These are phyloP conservation scores for Cyprinodon variegatus DNA, from an alignment of 2,113 vertebrate species.

Conservation along the genomic window DNA sequence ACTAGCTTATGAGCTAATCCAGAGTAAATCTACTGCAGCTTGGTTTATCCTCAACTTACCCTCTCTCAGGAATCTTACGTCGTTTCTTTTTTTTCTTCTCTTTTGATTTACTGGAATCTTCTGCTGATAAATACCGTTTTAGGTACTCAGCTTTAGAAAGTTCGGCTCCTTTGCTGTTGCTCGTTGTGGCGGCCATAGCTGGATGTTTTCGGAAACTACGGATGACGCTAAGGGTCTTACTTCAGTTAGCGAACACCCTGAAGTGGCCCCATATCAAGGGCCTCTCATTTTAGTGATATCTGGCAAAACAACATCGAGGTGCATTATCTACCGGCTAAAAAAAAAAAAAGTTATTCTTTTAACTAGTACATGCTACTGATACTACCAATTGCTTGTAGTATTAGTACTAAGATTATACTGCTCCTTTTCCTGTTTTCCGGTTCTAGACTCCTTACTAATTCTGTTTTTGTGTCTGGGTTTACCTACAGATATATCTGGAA, in stretches of 20 bases:
- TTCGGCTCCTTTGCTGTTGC: slow-evolving; percentile 42
- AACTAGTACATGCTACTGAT: no score
- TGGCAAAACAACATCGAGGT: no score
- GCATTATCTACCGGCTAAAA: no score
- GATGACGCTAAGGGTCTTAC: slow-evolving; percentile 35
- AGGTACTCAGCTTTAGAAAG: slow-evolving; percentile 81
- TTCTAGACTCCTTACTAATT: no score
- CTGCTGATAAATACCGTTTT: slow-evolving; percentile 79
- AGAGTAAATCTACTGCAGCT: not conserved
- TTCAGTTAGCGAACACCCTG: not conserved
- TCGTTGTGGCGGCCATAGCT: slow-evolving; percentile 72
- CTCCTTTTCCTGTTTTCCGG: no score
- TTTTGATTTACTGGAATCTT: slow-evolving; percentile 65
- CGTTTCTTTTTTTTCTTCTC: slow-evolving; percentile 77
- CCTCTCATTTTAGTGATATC: no score
- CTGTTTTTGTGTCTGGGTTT: no score
- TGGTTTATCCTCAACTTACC: slow-evolving; percentile 52
- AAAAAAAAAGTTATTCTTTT: no score
- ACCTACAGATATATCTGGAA: no score
- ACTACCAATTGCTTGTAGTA: no score
- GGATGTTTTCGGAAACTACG: slow-evolving; percentile 55
- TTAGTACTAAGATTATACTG: no score
- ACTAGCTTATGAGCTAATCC: slow-evolving; percentile 28
- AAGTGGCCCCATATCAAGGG: no score
- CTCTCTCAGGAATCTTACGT: slow-evolving; percentile 54